Evolutionary conservation across 2,888 invertebrate genomes (phyloP), one percentile per base, ranked within the genome.

Genomic region (Drosophila peninsularis): DNA sequence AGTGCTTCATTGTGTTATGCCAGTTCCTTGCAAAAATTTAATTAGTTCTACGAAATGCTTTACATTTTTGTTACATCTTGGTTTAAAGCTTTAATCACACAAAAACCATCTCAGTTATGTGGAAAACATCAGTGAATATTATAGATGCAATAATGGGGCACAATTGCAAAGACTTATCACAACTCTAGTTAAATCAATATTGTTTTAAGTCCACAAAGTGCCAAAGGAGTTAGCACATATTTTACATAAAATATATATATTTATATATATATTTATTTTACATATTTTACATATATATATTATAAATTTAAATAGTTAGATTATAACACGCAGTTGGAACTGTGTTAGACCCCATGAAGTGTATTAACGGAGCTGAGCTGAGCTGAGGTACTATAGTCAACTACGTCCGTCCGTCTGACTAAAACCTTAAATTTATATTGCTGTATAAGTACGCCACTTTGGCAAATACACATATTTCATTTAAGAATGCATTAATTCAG

Each of bases 21-120:
- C n/a, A 76, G 85, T 85, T 83, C 85, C 82, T 85, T 62, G 56
- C 52, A 64, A 65, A 66, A 75, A 76, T 82, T 78, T 84, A 76
- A 74, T 63, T 75, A 73, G 60, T 41, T 70, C n/a, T 70, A 32
- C 41, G 7, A 56, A 58, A 41, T 44, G 50, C 10, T 21, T 41
- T 32, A 21, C 9, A 55, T 24, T 39, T 41, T 58, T 63, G 44
- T 44, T 67, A 60, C 55, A 55, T 58, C 53, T 55, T 64, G 76
- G 82, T 87, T 72, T 37, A 52, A 75, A 84, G 82, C 85, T 82
- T 82, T 83, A 81, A 52, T 62, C 42, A 63, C 24, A 34, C 2
- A n/a, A n/a, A 39, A 17, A 39, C 37, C 10, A 17, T 50, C 49
- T 70, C 49, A 30, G 17, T 62, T 47, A 55, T 69, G 65, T 67